Conservation (phyloP, 2,888 invertebrate genomes). For the Linyphia triangularis region DNA sequence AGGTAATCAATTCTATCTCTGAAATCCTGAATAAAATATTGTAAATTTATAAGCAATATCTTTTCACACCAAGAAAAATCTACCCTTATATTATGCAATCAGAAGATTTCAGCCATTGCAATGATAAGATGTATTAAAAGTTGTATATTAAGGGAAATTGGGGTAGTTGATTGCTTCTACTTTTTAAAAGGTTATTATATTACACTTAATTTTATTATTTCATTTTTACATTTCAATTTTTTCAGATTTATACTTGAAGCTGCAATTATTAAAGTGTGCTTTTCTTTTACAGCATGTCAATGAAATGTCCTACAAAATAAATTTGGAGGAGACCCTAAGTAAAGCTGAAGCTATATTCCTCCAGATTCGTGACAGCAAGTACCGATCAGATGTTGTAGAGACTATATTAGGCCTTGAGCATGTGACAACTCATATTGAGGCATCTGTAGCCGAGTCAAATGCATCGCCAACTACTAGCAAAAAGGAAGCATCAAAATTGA, state of each 20-base stretch:
- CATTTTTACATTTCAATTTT: background rate
- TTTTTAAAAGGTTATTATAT: no score
- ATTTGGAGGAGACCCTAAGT: constrained; percentile 89
- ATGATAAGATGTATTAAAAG: no score
- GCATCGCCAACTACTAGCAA: background rate
- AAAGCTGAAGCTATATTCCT: constrained; percentile 95
- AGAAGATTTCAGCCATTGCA: no score
- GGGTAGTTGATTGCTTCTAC: no score
- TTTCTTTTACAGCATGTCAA: constrained; percentile 90
- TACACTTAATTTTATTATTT: background rate
- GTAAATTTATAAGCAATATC: no score
- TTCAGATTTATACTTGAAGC: background rate
- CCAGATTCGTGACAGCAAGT: constrained; percentile 84
- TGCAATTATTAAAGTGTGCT: no score
- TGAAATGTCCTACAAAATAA: constrained; percentile 92
- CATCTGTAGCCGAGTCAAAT: background rate
- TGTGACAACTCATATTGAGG: background rate
- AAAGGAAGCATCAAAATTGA: background rate
- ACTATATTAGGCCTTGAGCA: constrained; percentile 71
- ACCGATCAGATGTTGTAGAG: constrained; percentile 67
- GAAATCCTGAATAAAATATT: no score
- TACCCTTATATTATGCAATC: no score
- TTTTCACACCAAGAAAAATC: no score
- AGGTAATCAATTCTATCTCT: no score
- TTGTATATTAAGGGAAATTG: no score